A percentile compares a stretch with the other conserved stretches of the same genome.
Evolutionary conservation across 2,113 vertebrate species (phyloP).

Genomic region (Ardeotis arabs): DNA sequence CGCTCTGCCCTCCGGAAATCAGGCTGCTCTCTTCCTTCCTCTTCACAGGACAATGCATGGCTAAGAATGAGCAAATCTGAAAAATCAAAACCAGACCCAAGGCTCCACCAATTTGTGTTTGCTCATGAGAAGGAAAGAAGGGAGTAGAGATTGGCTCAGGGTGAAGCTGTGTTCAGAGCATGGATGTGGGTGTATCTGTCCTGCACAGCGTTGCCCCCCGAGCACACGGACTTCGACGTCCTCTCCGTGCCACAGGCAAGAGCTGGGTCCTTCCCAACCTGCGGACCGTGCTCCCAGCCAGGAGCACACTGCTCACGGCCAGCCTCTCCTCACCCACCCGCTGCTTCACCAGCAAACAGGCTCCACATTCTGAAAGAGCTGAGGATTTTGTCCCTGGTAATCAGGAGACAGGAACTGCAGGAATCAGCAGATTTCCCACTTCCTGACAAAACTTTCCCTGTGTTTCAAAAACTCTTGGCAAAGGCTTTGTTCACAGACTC

Average conservation of each 20-base stretch:
- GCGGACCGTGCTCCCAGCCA: background rate
- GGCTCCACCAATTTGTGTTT: background rate
- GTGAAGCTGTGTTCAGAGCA: background rate
- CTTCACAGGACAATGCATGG: background rate
- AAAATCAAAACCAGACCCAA: slow-evolving; percentile 4
- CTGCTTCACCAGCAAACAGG: rapidly evolving
- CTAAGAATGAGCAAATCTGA: background rate
- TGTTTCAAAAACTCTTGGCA: slow-evolving; percentile 5
- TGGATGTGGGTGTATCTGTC: background rate
- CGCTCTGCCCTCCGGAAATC: background rate
- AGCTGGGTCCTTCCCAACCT: background rate
- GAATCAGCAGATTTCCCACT: slow-evolving; percentile 20
- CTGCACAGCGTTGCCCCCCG: background rate
- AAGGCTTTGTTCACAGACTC: background rate
- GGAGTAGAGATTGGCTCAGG: background rate
- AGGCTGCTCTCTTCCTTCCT: slow-evolving; percentile 16
- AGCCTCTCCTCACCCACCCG: background rate
- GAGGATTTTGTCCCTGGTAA: background rate
- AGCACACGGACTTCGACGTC: background rate
- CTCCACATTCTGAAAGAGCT: background rate
- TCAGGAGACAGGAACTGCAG: background rate
- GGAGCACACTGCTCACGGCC: rapidly evolving
- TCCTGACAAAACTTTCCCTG: background rate
- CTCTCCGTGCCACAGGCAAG: background rate
- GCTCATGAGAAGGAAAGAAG: background rate